phyloP scores from a whole-genome alignment of 2,797 vertebrate species.

The Hypotaenidia okinawae region DNA sequence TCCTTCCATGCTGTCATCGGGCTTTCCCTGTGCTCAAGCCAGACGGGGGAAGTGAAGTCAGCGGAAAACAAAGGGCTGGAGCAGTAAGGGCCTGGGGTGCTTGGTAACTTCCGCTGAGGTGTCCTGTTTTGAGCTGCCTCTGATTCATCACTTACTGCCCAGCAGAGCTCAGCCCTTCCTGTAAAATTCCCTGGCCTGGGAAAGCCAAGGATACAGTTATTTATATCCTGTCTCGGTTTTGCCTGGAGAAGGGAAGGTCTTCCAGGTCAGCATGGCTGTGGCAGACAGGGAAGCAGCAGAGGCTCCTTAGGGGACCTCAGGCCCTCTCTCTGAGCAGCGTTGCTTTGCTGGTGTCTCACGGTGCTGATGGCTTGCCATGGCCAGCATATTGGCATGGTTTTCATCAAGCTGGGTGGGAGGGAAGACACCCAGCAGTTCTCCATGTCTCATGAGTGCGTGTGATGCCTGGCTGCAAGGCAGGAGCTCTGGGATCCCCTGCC shows the following conservation, averaged over 20 bases:
- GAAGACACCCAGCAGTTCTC: neutral
- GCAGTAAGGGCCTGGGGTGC: neutral
- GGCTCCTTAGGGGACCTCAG: neutral
- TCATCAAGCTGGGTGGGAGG: neutral
- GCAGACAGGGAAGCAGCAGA: neutral
- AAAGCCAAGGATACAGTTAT: neutral
- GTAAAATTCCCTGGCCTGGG: neutral
- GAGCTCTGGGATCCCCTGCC: neutral
- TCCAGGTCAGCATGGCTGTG: neutral
- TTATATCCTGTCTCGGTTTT: neutral
- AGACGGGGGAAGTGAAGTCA: constrained; percentile 56
- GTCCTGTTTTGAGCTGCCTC: constrained; percentile 14
- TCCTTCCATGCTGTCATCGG: neutral
- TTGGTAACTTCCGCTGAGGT: constrained; percentile 33
- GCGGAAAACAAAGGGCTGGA: constrained; percentile 54
- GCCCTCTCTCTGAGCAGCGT: neutral
- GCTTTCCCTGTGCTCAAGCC: constrained; percentile 8
- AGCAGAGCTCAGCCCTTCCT: neutral
- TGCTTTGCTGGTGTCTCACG: neutral
- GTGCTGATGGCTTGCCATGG: rapidly evolving
- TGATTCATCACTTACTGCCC: constrained; percentile 19
- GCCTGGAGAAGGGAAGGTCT: neutral
- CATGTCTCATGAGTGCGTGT: rapidly evolving
- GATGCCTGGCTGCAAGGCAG: rapidly evolving
- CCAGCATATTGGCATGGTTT: neutral